Percentiles rank a stretch among this genome's conserved stretches.
These are phyloP conservation scores for Halyomorpha halys DNA, from an alignment of 1,140 invertebrate species.

Conservation along the genomic window DNA sequence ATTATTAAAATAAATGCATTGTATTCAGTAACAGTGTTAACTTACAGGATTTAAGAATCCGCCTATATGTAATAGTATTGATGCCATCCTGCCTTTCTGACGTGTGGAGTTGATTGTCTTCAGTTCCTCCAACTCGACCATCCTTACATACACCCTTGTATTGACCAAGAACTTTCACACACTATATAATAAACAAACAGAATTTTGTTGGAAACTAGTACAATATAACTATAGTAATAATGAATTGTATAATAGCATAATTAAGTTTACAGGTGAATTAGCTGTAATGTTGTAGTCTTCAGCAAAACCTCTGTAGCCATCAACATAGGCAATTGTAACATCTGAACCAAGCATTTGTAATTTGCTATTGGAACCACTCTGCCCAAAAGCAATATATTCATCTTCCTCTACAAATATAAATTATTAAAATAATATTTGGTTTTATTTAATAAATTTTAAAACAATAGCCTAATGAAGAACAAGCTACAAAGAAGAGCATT, in stretches of 20 bases:
- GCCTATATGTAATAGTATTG: conserved; percentile 65
- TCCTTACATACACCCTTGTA: conserved; percentile 81
- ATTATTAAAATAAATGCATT: no score
- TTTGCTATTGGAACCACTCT: conserved; percentile 58
- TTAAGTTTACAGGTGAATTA: conserved; percentile 54
- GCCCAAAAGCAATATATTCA: conserved; percentile 79
- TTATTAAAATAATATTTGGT: background rate
- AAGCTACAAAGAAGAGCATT: no score
- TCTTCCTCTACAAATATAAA: conserved; percentile 45
- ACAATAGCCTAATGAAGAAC: no score
- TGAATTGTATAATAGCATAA: background rate
- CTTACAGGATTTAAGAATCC: conserved; percentile 59
- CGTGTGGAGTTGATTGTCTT: conserved; percentile 65
- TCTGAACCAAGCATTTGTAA: conserved; percentile 79
- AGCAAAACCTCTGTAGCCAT: conserved; percentile 57
- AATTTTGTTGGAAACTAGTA: conserved; percentile 14
- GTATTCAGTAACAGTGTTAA: conserved; percentile 24
- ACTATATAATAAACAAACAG: conserved; percentile 41
- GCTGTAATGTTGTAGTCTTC: conserved; percentile 79
- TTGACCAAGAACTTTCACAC: conserved; percentile 70
- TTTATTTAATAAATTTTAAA: no score
- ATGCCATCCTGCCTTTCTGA: conserved; percentile 59
- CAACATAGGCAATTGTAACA: conserved; percentile 65
- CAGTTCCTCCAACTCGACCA: conserved; percentile 56
- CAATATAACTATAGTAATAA: background rate